A percentile compares a stretch with the other conserved stretches of the same genome.
These are phyloP conservation scores for Anastrepha obliqua DNA, from an alignment of 1,140 invertebrate species.

Conservation along the genomic window DNA sequence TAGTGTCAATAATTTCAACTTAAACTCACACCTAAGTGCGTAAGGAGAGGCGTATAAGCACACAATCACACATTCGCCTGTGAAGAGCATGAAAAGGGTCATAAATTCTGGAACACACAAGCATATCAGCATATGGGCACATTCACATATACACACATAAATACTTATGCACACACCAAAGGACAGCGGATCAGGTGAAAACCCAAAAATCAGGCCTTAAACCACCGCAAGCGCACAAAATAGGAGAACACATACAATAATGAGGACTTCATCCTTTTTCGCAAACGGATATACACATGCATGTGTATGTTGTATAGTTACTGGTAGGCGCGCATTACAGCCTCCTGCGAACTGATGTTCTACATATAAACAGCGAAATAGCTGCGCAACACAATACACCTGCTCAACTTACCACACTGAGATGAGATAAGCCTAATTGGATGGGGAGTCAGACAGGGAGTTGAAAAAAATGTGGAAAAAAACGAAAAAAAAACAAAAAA, in stretches of 20 bases:
- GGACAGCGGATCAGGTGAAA: slow-evolving; percentile 26
- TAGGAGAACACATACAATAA: neutral
- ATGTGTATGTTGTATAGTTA: neutral
- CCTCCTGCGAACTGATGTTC: neutral
- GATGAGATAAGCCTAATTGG: slow-evolving; percentile 46
- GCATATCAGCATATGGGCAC: neutral
- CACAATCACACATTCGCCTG: neutral
- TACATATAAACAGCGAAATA: neutral
- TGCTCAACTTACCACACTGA: slow-evolving; percentile 28
- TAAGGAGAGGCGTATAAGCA: neutral
- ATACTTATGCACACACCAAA: neutral
- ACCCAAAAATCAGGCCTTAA: slow-evolving; percentile 36
- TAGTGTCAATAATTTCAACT: neutral
- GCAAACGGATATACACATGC: neutral
- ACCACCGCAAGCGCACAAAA: slow-evolving; percentile 19
- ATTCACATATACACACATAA: neutral
- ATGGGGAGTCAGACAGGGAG: neutral
- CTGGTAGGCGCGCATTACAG: neutral
- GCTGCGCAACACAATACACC: slow-evolving; percentile 21
- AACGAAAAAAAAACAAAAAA: neutral
- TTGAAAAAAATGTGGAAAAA: neutral
- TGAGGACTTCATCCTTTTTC: neutral
- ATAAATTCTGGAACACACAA: neutral
- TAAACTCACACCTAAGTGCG: neutral
- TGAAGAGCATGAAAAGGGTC: neutral